Base-by-base conservation (phyloP, 2,888 invertebrate species). In the Morinoia aosen region DNA sequence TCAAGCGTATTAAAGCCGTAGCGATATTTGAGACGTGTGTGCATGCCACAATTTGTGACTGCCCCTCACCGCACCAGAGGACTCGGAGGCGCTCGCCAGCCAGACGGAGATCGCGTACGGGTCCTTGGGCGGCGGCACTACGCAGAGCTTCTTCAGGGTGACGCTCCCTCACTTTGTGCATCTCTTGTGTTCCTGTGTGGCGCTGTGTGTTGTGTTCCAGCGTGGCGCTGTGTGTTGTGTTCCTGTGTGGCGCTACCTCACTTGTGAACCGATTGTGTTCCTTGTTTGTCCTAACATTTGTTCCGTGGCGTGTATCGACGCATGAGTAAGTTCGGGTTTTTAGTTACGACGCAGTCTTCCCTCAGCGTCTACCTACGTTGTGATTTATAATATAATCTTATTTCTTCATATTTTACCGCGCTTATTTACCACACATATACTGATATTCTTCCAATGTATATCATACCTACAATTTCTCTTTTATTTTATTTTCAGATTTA, bases 91-190 rank as follows among this genome's bases (percentile, higher is more conserved):
- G 97, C 97, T 99, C 96, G 98, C 98, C 0, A 98, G 98, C 61
- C 98, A 99, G 97, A 98, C 98, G 0, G 98, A 98, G 96, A 99
- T 99, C 97, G 97, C 98, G 0, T 99, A 99, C 97, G 99, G 99
- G 0, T 98, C 98, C 0, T 97, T 99, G 90, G 98, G 98, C 95
- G 98, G 98, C 96, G 99, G 99, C 0, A 98, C 98, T 14, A 99
- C 99, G 0, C 98, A 98, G 98, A 98, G 98, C 0, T 99, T 99
- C 97, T 99, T 99, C 97, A 97, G 98, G 97, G 98, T 98, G 97
- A 33, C 16, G 64, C n/a, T 40, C 11, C 56, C n/a, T 33, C 61
- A 91, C 39, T 57, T 57, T 58, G 94, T 48, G 39, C 64, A 94
- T 40, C 58, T n/a, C n/a, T 12, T 58, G 56, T 7, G 48, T 40